Conservation (phyloP, 2,888 invertebrate species). For the Agrilus biguttatus region DNA sequence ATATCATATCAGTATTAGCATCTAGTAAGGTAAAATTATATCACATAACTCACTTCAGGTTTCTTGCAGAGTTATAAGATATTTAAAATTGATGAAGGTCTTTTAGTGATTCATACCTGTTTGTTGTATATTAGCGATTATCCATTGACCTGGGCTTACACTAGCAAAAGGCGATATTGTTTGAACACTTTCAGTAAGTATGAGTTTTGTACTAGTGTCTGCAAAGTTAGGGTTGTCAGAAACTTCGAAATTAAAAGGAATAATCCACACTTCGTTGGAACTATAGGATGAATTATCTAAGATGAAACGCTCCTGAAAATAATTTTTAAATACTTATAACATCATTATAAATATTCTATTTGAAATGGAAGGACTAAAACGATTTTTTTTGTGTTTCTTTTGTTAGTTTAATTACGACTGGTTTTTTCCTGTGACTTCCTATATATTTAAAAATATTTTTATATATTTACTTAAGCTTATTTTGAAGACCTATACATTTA, state of each 20-base stretch:
- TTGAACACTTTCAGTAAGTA: constrained; percentile 28
- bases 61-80: no score
- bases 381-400: no score
- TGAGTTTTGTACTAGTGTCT: constrained; percentile 34
- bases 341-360: no score
- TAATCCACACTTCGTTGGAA: constrained; percentile 31
- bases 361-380: no score
- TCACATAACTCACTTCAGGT: constrained; percentile 7
- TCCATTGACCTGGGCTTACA: constrained; percentile 33
- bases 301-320: constrained; percentile 10
- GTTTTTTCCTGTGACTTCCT: no score
- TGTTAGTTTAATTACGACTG: no score
- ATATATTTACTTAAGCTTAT: no score
- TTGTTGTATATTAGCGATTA: constrained; percentile 47
- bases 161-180: constrained; percentile 16
- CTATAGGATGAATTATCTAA: constrained; percentile 4
- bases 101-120: constrained; percentile 40
- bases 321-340: neutral
- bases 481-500: no score
- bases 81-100: no score
- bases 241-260: constrained; percentile 38
- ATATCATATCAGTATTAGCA: no score
- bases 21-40: no score
- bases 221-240: constrained; percentile 27
- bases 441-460: no score